Percentiles rank a stretch among this genome's conserved stretches.
Conservation (phyloP, 2,113 vertebrate genomes). For the human region DNA sequence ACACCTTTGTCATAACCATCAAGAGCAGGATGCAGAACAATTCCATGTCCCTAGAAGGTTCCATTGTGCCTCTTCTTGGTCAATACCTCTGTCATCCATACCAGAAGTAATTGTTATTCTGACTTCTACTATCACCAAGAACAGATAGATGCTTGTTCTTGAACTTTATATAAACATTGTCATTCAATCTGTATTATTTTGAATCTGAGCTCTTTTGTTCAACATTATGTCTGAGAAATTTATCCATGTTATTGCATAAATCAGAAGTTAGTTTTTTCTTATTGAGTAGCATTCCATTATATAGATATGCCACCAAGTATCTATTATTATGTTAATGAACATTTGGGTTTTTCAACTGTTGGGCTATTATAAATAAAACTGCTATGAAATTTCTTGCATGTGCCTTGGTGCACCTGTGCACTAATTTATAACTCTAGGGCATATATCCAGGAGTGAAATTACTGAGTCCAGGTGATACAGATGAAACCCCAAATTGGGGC, state of each 20-base stretch:
- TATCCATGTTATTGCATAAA: not conserved
- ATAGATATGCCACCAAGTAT: not conserved
- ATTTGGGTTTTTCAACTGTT: not conserved
- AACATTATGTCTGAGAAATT: not conserved
- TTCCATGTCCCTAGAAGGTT: not conserved
- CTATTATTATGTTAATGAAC: not conserved
- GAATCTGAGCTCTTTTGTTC: not conserved
- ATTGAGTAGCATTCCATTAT: not conserved
- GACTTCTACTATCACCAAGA: not conserved
- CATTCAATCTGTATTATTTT: not conserved
- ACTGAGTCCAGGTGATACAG: not conserved
- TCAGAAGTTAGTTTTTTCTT: not conserved
- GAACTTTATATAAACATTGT: not conserved
- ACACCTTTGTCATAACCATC: not conserved
- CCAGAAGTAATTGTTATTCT: not conserved
- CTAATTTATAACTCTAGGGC: not conserved
- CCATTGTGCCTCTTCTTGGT: not conserved
- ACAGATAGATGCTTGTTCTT: not conserved
- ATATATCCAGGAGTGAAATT: not conserved
- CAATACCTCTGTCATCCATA: not conserved
- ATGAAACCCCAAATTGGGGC: too few species aligned
- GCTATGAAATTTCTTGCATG: not conserved
- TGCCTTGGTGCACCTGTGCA: not conserved
- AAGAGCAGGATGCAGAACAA: not conserved
- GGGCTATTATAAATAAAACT: not conserved